A percentile compares a stretch with the other conserved stretches of the same genome.
These are phyloP conservation scores for Dendrocincla tyrannina DNA, from an alignment of 2,797 vertebrate species.

Conservation along the genomic window DNA sequence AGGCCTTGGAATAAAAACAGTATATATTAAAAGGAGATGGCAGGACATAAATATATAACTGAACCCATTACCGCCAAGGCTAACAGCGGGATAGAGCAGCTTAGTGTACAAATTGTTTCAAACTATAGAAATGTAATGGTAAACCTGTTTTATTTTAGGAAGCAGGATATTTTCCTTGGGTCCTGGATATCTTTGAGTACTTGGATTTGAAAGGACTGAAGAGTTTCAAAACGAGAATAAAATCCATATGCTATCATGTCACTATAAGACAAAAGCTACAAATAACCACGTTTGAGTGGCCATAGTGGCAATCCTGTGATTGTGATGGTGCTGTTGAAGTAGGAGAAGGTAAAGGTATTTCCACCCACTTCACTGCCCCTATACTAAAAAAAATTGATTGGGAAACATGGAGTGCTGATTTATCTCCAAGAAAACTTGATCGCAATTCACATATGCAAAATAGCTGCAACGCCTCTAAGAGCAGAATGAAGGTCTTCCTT, in stretches of 20 bases:
- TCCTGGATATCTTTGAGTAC: background rate
- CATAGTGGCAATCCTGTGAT: rapidly evolving
- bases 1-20: conserved; percentile 38
- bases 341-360: background rate
- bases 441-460: background rate
- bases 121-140: background rate
- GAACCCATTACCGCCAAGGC: conserved; percentile 49
- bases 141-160: conserved; percentile 16
- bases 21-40: conserved; percentile 51
- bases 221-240: background rate
- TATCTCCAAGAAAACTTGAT: background rate
- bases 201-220: conserved; percentile 2
- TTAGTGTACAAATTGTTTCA: conserved; percentile 53
- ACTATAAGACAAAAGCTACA: background rate
- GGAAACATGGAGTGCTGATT: rapidly evolving
- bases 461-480: background rate
- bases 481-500: background rate
- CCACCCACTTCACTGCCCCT: rapidly evolving
- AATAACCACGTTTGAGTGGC: background rate
- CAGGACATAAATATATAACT: conserved; percentile 51
- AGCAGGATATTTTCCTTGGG: conserved; percentile 38
- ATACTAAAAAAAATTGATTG: background rate
- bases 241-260: background rate
- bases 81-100: conserved; percentile 36
- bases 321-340: rapidly evolving